Base-by-base conservation (phyloP, 2,113 vertebrate genomes). In the Sarotherodon lohbergeri region DNA sequence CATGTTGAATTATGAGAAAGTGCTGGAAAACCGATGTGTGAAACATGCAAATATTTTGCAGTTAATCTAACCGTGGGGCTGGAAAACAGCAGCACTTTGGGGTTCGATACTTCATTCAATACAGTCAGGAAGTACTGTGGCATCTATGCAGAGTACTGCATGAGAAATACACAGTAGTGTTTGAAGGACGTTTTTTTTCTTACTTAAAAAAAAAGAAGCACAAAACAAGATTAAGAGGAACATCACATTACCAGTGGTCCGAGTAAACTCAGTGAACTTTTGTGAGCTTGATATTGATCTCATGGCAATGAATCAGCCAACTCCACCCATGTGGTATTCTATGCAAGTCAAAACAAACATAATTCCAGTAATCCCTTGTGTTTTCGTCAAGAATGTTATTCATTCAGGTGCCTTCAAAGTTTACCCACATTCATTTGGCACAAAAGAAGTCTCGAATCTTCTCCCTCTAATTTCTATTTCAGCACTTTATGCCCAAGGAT, bases 341-440 rank as follows among this genome's bases (percentile, higher is more conserved):
- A 22, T 80, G 55, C 29, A 16, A 88, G 81, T 87, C 55, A 79
- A 89, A 92, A 91, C 87, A 87, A 88, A 88, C 81, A 89, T 13
- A 55, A 82, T 78, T 52, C 73, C 73, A 52, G 73, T 78, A 78
- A 78, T 78, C 73, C 73, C 46, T 19, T n/a, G 46, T 78, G 46
- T 78, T 52, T 78, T 78, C 7, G 4, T 9, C 73, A 78, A 78
- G 46, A n/a, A n/a, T 13, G 46, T 19, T 34, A 34, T 13, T 78
- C 73, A 78, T 52, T 78, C 27, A 78, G 46, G 73, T 78, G 17
- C 73, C 46, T 78, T 9, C 46, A 34, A 78, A 78, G 73, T 78
- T 2, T 78, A 52, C 46, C 17, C 27, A 78, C 73, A 52, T 78
- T 52, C 27, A 34, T 52, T 17, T 78, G 1, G 9, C 17, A 50